Evolutionary conservation across 1,140 invertebrate genomes (phyloP).

Genomic region (Oncopeltus fasciatus): DNA sequence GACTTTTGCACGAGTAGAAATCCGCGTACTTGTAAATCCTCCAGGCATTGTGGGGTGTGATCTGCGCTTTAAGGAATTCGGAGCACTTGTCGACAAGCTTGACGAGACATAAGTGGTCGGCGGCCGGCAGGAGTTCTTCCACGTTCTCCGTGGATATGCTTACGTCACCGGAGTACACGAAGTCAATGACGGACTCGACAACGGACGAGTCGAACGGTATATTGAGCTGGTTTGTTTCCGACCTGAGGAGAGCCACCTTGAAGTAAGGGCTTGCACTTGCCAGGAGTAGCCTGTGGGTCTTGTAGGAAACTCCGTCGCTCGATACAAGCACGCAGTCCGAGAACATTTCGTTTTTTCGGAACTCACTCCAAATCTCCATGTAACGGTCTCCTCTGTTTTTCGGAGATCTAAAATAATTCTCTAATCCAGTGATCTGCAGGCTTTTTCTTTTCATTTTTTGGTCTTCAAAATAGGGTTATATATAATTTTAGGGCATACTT

Average conservation of each 20-base stretch:
- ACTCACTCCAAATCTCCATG: no score
- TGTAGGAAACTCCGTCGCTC: no score
- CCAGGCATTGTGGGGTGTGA: neutral
- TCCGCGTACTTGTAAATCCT: neutral
- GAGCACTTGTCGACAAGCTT: conserved; percentile 49
- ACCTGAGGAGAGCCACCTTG: conserved; percentile 44
- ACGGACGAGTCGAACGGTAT: conserved; percentile 28
- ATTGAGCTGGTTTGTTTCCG: conserved; percentile 36
- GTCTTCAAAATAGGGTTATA: no score
- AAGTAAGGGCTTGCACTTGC: conserved; percentile 52
- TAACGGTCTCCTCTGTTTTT: no score
- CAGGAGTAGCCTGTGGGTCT: conserved; percentile 47
- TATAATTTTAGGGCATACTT: no score
- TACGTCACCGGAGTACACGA: conserved; percentile 48
- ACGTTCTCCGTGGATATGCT: conserved; percentile 42
- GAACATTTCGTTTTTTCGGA: no score
- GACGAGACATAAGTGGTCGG: conserved; percentile 47
- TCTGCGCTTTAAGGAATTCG: conserved; percentile 24
- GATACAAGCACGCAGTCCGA: no score
- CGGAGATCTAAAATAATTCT: no score
- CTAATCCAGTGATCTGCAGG: no score
- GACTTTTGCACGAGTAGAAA: neutral
- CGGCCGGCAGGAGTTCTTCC: conserved; percentile 39
- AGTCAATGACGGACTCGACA: conserved; percentile 43
- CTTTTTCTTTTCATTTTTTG: no score